A percentile compares a stretch with the other conserved stretches of the same genome.
phyloP scores from a whole-genome alignment of 2,888 invertebrate genomes.

The Eilema depressum region DNA sequence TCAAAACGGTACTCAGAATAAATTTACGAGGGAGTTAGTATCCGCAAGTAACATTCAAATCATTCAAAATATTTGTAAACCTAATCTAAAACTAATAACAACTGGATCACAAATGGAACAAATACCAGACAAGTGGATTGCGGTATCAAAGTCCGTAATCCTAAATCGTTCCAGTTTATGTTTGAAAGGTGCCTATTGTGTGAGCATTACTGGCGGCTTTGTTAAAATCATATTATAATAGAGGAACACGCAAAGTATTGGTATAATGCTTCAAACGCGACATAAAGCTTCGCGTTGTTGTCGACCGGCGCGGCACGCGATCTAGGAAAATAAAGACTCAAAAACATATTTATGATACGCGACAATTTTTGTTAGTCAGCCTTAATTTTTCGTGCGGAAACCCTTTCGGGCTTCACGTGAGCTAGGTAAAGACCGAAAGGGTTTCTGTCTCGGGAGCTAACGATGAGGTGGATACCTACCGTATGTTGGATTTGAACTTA shows the following conservation, averaged over 20 bases:
- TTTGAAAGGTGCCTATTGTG: slow-evolving; percentile 76
- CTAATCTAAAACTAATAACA: slow-evolving; percentile 26
- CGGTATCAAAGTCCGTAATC: slow-evolving; percentile 59
- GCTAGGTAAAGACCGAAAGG: too few relatives aligned
- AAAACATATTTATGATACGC: slow-evolving; percentile 41
- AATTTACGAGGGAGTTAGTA: not conserved
- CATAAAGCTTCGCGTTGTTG: slow-evolving; percentile 61
- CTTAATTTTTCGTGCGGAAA: not conserved
- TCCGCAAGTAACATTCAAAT: not conserved
- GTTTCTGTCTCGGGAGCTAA: too few relatives aligned
- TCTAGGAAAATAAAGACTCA: slow-evolving; percentile 57
- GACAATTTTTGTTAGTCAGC: not conserved
- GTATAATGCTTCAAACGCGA: slow-evolving; percentile 72
- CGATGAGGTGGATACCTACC: too few relatives aligned
- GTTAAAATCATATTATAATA: slow-evolving; percentile 81
- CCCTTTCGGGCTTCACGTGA: not conserved
- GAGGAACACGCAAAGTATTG: slow-evolving; percentile 80
- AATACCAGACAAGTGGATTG: slow-evolving; percentile 51
- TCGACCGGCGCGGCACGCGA: slow-evolving; percentile 67
- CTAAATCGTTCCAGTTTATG: slow-evolving; percentile 75
- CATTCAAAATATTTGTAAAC: slow-evolving; percentile 4
- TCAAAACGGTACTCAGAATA: slow-evolving; percentile 5
- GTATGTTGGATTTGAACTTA: too few relatives aligned
- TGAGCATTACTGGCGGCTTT: slow-evolving; percentile 75
- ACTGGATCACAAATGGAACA: slow-evolving; percentile 35